These are phyloP conservation scores for Choreutis nemorana DNA, from an alignment of 2,888 invertebrate genomes.

Conservation along the genomic window DNA sequence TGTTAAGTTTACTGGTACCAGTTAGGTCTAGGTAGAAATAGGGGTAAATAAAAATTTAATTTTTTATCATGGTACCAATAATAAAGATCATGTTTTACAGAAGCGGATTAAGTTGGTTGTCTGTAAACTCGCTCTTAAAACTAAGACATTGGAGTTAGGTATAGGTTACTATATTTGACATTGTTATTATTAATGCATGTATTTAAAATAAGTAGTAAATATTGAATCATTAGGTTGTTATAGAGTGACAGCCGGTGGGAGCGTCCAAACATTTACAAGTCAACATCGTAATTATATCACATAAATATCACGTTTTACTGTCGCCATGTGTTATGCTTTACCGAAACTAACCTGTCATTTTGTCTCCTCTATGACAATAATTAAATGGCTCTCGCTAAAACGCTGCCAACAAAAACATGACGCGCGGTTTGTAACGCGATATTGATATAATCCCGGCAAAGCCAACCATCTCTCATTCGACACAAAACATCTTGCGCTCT, in stretches of 20 bases:
- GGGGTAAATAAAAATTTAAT: no score
- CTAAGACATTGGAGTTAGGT: no score
- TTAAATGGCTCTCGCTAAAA: conserved; percentile 16
- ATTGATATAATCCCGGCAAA: conserved; percentile 36
- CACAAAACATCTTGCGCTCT: conserved; percentile 56
- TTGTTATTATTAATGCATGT: no score
- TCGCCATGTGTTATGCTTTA: conserved; percentile 8
- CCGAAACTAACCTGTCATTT: not conserved
- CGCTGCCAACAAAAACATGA: conserved; percentile 51
- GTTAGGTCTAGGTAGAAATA: no score
- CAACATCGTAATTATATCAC: conserved; percentile 1
- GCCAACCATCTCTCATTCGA: conserved; percentile 44
- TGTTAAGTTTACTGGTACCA: no score
- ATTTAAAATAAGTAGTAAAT: conserved; percentile 23
- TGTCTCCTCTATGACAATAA: conserved; percentile 15
- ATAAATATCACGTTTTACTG: conserved; percentile 11
- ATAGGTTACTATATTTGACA: no score
- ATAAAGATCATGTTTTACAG: no score
- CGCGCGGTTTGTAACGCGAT: conserved; percentile 21
- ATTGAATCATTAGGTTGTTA: conserved; percentile 23
- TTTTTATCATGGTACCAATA: no score
- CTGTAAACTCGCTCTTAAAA: conserved; percentile 1
- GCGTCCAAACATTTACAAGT: conserved; percentile 26
- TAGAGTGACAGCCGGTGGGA: conserved; percentile 17
- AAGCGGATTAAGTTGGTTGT: no score